phyloP scores from a whole-genome alignment of 2,113 vertebrate genomes.

The Python bivittatus region DNA sequence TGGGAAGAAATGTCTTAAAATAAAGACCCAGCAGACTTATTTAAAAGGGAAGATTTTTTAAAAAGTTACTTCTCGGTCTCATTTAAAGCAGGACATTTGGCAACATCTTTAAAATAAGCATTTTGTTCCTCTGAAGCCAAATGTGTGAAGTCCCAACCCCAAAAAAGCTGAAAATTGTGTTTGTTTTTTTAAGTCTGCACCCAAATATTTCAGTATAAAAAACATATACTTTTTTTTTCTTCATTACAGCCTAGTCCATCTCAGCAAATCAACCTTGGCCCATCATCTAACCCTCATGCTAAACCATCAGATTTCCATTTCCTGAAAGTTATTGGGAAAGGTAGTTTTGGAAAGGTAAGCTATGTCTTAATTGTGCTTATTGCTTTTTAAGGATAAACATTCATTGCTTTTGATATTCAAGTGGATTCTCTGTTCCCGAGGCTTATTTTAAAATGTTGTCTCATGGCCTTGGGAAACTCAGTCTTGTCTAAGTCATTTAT shows the following conservation, averaged over 20 bases:
- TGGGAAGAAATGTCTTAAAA: background rate
- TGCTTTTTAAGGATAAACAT: background rate
- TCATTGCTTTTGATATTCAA: constrained; percentile 7
- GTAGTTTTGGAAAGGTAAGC: constrained; percentile 93
- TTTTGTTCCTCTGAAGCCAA: background rate
- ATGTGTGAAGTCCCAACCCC: background rate
- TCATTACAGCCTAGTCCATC: constrained; percentile 90
- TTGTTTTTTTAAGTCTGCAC: background rate
- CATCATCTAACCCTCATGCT: constrained; percentile 95
- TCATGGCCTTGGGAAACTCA: background rate
- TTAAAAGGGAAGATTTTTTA: background rate
- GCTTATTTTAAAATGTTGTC: background rate
- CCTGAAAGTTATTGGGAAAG: constrained; percentile 97
- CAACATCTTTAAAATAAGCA: background rate
- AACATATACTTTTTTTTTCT: background rate
- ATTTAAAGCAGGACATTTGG: background rate
- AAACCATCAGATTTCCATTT: constrained; percentile 98
- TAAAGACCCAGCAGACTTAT: background rate
- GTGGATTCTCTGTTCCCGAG: background rate
- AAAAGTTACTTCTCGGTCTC: background rate
- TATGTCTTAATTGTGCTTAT: background rate
- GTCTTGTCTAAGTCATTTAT: background rate
- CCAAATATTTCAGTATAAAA: background rate
- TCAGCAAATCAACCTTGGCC: constrained; percentile 97
- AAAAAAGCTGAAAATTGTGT: background rate